Evolutionary conservation across 2,888 invertebrate genomes (phyloP).

Genomic region (Conchocele bisecta): DNA sequence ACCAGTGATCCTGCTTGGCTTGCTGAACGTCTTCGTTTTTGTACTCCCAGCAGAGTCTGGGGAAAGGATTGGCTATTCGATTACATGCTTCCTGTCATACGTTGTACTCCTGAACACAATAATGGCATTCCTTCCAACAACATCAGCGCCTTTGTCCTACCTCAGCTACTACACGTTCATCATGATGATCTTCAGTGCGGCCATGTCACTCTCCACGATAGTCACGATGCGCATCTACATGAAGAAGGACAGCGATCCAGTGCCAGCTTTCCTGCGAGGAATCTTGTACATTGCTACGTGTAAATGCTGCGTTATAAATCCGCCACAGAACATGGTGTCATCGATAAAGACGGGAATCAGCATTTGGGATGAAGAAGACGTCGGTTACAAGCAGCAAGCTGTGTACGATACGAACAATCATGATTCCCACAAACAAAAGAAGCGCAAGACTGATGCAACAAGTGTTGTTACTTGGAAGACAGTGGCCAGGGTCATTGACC

Average conservation of each 20-base stretch:
- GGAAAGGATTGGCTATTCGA: conserved; percentile 50
- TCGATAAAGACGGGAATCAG: too few relatives aligned
- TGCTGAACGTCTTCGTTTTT: conserved; percentile 46
- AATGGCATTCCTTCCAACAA: conserved; percentile 39
- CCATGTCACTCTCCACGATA: conserved; percentile 28
- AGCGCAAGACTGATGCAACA: too few relatives aligned
- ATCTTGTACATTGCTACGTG: not conserved
- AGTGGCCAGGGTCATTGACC: conserved; percentile 34
- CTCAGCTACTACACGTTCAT: conserved; percentile 52
- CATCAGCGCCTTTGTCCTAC: conserved; percentile 42
- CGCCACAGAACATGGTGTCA: too few relatives aligned
- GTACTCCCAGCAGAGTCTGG: conserved; percentile 50
- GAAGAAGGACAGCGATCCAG: conserved; percentile 24
- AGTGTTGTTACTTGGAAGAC: conserved; percentile 31
- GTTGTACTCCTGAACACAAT: conserved; percentile 46
- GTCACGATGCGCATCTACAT: conserved; percentile 37
- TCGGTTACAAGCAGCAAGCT: too few relatives aligned
- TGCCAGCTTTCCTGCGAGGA: not conserved
- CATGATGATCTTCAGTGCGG: conserved; percentile 54
- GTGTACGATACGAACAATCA: too few relatives aligned
- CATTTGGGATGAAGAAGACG: too few relatives aligned
- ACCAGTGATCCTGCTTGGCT: conserved; percentile 37
- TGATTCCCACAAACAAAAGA: too few relatives aligned
- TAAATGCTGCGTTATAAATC: not conserved
- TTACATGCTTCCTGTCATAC: conserved; percentile 49